A percentile compares a stretch with the other conserved stretches of the same genome.
Evolutionary conservation across 2,113 vertebrate species (phyloP).

Genomic region (Actenoides hombroni): DNA sequence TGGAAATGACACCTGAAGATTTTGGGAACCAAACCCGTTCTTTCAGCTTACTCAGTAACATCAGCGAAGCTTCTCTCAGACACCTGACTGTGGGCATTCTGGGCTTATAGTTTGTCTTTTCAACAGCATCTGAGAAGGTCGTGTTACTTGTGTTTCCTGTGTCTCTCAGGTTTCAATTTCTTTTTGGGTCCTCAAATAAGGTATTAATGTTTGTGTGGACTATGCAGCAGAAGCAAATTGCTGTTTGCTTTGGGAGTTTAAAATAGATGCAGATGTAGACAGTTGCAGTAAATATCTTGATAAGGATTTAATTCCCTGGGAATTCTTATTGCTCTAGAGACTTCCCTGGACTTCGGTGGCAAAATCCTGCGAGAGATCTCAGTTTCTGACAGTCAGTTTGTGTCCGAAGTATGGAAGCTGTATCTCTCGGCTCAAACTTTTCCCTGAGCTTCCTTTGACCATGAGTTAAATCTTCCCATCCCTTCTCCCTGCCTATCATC

Average conservation of each 20-base stretch:
- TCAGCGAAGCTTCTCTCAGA: background rate
- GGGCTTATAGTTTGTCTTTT: background rate
- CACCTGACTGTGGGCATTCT: background rate
- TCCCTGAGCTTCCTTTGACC: no score
- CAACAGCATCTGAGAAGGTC: background rate
- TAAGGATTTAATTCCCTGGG: background rate
- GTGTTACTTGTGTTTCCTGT: fast-evolving
- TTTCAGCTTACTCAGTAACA: background rate
- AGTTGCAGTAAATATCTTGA: background rate
- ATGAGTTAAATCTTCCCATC: no score
- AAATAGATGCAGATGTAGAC: background rate
- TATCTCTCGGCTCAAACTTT: no score
- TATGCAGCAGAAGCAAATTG: background rate
- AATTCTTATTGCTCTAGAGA: background rate
- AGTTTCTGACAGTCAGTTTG: no score
- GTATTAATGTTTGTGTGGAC: background rate
- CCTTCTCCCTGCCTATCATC: no score
- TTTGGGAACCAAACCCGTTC: background rate
- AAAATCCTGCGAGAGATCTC: no score
- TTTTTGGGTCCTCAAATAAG: background rate
- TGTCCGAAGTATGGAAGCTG: no score
- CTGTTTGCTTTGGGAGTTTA: background rate
- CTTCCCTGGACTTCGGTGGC: no score
- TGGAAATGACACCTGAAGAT: background rate
- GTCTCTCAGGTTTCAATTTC: background rate